These are phyloP conservation scores for Urocyon cinereoargenteus DNA, from an alignment of 2,797 vertebrate genomes.

Conservation along the genomic window DNA sequence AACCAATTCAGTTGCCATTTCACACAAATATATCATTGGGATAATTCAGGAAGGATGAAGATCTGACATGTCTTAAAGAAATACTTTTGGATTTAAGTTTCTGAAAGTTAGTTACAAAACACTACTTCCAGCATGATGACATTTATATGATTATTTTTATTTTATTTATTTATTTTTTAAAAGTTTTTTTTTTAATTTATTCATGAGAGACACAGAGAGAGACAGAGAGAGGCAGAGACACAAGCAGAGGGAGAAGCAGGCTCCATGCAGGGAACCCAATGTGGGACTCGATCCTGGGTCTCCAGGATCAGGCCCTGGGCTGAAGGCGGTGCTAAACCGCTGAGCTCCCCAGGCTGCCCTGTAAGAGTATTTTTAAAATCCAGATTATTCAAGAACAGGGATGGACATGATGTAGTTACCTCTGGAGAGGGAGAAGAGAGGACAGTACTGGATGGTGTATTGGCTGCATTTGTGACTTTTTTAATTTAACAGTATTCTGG, in stretches of 20 bases:
- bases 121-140: not conserved
- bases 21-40: not conserved
- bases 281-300: too few relatives aligned
- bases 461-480: not conserved
- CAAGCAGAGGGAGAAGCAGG: too few relatives aligned
- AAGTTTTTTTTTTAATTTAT: too few relatives aligned
- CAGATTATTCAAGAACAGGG: not conserved
- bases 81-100: conserved; percentile 25
- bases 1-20: not conserved
- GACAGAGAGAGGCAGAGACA: too few relatives aligned
- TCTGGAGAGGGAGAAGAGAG: not conserved
- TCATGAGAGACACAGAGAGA: too few relatives aligned
- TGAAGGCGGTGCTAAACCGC: too few relatives aligned
- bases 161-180: too few relatives aligned
- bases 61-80: conserved; percentile 10
- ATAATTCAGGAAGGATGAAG: not conserved
- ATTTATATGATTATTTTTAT: not conserved
- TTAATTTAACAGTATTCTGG: not conserved
- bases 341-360: too few relatives aligned
- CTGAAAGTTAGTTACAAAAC: not conserved
- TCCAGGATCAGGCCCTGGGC: too few relatives aligned
- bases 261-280: too few relatives aligned
- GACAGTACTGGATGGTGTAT: fast-evolving
- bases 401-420: not conserved
- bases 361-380: not conserved